These are phyloP conservation scores for Morbakka virulenta DNA, from an alignment of 30 jellyfish, hydroid and myxozoan species.

Conservation along the genomic window DNA sequence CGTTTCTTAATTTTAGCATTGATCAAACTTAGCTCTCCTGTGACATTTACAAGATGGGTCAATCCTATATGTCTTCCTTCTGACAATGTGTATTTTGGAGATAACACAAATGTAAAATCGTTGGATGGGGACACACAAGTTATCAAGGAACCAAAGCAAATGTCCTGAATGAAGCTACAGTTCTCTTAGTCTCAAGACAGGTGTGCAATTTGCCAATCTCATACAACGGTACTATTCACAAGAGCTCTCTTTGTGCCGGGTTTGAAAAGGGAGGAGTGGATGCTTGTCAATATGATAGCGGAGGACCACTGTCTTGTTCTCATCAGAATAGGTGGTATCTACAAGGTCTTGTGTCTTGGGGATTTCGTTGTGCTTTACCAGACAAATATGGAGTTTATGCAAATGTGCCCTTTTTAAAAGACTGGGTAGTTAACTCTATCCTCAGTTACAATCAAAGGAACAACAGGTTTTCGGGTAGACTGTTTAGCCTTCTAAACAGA, in stretches of 20 bases:
- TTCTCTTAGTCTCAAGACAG: slow-evolving; percentile 47
- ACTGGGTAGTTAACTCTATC: slow-evolving; percentile 69
- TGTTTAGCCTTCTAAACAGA: slow-evolving; percentile 10
- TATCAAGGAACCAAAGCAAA: slow-evolving; percentile 75
- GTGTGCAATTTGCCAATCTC: slow-evolving; percentile 68
- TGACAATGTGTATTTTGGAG: slow-evolving; percentile 17
- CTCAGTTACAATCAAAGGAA: slow-evolving; percentile 43
- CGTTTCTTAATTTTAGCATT: slow-evolving; percentile 36
- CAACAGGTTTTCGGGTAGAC: slow-evolving; percentile 9
- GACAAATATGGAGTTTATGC: slow-evolving; percentile 81
- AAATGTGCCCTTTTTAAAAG: slow-evolving; percentile 41
- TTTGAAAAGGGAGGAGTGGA: slow-evolving; percentile 79
- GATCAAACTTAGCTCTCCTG: slow-evolving; percentile 22
- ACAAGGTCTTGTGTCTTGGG: slow-evolving; percentile 89
- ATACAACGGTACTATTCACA: slow-evolving; percentile 65
- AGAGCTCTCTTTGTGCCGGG: slow-evolving; percentile 92
- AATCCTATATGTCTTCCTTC: slow-evolving; percentile 73
- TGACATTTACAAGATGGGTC: slow-evolving; percentile 29
- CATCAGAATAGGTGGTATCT: slow-evolving; percentile 64
- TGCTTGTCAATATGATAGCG: slow-evolving; percentile 96
- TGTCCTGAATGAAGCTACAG: slow-evolving; percentile 63
- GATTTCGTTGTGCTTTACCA: slow-evolving; percentile 85
- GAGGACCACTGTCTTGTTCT: slow-evolving; percentile 86
- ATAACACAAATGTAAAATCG: slow-evolving; percentile 51
- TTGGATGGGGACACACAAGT: slow-evolving; percentile 93